These are phyloP conservation scores for Panagrolaimus sp. DNA, from an alignment of 1,140 invertebrate species.

Conservation along the genomic window DNA sequence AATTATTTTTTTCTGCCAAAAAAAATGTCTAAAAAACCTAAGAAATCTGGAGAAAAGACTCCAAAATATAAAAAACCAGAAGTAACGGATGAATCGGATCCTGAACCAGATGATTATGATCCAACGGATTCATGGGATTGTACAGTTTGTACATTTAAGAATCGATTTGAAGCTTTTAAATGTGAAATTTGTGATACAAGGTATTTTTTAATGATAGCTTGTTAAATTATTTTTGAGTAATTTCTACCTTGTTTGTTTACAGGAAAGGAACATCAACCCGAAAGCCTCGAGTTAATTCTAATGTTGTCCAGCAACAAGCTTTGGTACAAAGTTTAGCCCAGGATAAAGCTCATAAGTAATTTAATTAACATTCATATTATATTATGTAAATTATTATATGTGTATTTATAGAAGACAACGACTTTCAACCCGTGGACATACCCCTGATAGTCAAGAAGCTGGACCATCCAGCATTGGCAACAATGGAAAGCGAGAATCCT, in stretches of 20 bases:
- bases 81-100: too few relatives aligned
- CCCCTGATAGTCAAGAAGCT: constrained; percentile 3
- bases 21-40: too few relatives aligned
- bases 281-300: constrained; percentile 1
- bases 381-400: background rate
- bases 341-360: background rate
- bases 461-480: background rate
- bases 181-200: constrained; percentile 16
- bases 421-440: background rate
- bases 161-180: constrained; percentile 16
- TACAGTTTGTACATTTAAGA: background rate
- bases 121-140: background rate
- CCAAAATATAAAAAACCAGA: too few relatives aligned
- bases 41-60: too few relatives aligned
- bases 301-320: constrained; percentile 9
- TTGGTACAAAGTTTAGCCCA: background rate
- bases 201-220: background rate
- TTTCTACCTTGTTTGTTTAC: background rate
- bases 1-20: too few relatives aligned
- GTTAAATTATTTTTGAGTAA: background rate
- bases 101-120: background rate
- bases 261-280: constrained; percentile 13
- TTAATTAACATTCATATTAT: background rate
- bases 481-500: background rate
- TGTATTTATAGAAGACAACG: background rate